Evolutionary conservation across 2,888 invertebrate species (phyloP).

Genomic region (Chymomyza procnemis): DNA sequence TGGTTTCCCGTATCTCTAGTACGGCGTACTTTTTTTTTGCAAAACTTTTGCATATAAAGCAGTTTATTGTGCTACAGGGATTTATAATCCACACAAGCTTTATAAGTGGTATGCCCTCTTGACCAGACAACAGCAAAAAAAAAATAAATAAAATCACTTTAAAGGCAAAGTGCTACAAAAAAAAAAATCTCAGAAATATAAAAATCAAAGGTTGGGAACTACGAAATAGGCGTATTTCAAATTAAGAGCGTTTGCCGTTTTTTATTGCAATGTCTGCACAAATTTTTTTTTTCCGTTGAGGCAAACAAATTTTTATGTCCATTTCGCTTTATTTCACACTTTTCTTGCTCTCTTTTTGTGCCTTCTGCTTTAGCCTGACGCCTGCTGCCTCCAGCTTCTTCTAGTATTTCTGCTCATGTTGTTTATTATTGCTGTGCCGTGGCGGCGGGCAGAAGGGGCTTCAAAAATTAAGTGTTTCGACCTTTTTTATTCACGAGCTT

Average conservation of each 20-base stretch:
- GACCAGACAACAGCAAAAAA: neutral
- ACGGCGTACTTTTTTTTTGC: neutral
- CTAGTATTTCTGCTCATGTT: neutral
- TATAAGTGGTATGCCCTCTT: slow-evolving; percentile 46
- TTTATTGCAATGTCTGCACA: slow-evolving; percentile 68
- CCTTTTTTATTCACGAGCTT: slow-evolving; percentile 47
- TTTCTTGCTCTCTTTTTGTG: slow-evolving; percentile 50
- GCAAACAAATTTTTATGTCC: slow-evolving; percentile 67
- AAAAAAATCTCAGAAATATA: too few relatives aligned
- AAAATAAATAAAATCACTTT: slow-evolving; percentile 39
- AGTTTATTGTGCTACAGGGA: slow-evolving; percentile 67
- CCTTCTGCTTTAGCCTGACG: neutral
- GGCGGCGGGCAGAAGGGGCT: too few relatives aligned
- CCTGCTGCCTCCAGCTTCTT: too few relatives aligned
- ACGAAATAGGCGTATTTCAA: slow-evolving; percentile 54
- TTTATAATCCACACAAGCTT: slow-evolving; percentile 71
- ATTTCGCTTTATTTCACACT: slow-evolving; percentile 70
- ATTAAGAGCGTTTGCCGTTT: slow-evolving; percentile 67
- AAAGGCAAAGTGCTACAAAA: slow-evolving; percentile 21
- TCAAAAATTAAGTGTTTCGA: slow-evolving; percentile 64
- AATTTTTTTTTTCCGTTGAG: slow-evolving; percentile 30
- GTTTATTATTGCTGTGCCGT: slow-evolving; percentile 10
- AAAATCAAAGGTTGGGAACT: slow-evolving; percentile 14
- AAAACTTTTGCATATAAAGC: slow-evolving; percentile 70
- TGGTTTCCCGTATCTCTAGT: neutral